A percentile compares a stretch with the other conserved stretches of the same genome.
These are phyloP conservation scores for Tenebrosternarchus preto DNA, from an alignment of 2,113 vertebrate genomes.

Conservation along the genomic window DNA sequence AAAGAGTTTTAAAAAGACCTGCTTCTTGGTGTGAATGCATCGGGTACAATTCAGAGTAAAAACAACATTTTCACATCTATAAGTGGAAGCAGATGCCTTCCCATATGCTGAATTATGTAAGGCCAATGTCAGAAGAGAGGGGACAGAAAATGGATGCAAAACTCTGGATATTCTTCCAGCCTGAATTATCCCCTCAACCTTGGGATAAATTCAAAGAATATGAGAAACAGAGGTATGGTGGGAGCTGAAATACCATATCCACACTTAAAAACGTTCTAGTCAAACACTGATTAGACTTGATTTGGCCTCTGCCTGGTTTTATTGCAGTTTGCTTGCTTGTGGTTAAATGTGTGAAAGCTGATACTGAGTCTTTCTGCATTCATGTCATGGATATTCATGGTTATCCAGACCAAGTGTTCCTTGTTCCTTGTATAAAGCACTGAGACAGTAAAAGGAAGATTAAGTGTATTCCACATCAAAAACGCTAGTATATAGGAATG, in stretches of 20 bases:
- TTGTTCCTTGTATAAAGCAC: conserved; percentile 4
- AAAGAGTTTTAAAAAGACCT: conserved; percentile 7
- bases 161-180: conserved; percentile 23
- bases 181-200: conserved; percentile 34
- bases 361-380: conserved; percentile 4
- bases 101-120: conserved; percentile 38
- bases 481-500: neutral
- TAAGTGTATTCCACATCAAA: neutral
- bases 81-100: conserved; percentile 23
- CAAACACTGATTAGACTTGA: conserved; percentile 24
- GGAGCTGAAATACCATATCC: neutral
- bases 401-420: conserved; percentile 11
- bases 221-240: neutral
- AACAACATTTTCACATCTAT: conserved; percentile 17
- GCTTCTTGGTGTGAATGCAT: conserved; percentile 3
- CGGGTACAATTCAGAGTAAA: neutral
- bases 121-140: neutral
- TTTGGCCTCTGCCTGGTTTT: conserved; percentile 31
- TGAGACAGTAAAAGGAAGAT: neutral
- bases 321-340: conserved; percentile 15
- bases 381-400: conserved; percentile 10
- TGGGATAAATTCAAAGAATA: conserved; percentile 6
- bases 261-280: neutral
- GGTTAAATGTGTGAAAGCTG: conserved; percentile 14
- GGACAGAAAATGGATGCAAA: conserved; percentile 37